phyloP scores from a whole-genome alignment of 2,113 vertebrate genomes.

The Tachuris rubrigastra region DNA sequence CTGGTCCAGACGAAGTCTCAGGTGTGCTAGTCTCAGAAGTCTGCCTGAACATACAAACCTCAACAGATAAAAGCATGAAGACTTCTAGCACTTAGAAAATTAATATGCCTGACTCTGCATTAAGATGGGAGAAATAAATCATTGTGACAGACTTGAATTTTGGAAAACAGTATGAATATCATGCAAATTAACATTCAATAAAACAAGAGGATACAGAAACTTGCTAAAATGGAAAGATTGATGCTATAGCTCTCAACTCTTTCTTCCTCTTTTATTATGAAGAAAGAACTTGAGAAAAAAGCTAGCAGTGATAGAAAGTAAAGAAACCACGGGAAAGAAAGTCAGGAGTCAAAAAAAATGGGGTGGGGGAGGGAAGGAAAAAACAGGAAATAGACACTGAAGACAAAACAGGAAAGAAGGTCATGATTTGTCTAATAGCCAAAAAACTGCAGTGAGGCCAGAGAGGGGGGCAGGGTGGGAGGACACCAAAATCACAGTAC shows the following conservation, averaged over 20 bases:
- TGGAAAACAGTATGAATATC: neutral
- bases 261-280: neutral
- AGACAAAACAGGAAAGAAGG: conserved; percentile 58
- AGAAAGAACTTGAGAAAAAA: neutral
- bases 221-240: neutral
- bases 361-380: neutral
- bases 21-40: neutral
- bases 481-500: neutral
- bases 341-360: neutral
- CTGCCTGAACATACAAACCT: neutral
- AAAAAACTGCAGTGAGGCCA: neutral
- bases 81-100: neutral
- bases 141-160: neutral
- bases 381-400: conserved; percentile 50
- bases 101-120: neutral
- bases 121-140: neutral
- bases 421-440: conserved; percentile 13
- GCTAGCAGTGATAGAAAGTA: neutral
- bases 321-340: neutral
- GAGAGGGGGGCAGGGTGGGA: neutral
- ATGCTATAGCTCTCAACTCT: neutral
- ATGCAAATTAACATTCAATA: neutral
- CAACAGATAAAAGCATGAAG: neutral
- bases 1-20: neutral
- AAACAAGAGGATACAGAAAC: neutral